Percentiles rank a stretch among this genome's conserved stretches.
Evolutionary conservation across 2,113 vertebrate genomes (phyloP).

Genomic region (Nerophis lumbriciformis): DNA sequence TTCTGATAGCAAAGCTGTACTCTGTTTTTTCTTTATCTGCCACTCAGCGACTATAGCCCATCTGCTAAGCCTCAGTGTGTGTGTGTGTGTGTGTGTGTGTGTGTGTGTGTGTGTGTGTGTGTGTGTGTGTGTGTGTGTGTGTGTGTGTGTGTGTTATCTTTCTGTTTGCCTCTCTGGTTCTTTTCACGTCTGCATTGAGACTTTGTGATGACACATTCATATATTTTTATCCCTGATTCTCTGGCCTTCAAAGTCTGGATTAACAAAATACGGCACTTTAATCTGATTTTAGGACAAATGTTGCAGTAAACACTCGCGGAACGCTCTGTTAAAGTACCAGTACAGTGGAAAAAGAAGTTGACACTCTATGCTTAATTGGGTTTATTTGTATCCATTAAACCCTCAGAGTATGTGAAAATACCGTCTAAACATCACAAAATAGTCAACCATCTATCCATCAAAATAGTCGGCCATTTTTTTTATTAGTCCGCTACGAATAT

Average conservation of each 20-base stretch:
- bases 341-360: too few relatives aligned
- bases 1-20: conserved; percentile 50
- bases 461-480: too few relatives aligned
- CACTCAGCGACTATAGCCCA: conserved; percentile 51
- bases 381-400: too few relatives aligned
- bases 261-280: too few relatives aligned
- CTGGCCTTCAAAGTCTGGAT: not conserved
- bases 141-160: conserved; percentile 22
- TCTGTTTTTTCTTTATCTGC: conserved; percentile 56
- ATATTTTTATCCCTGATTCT: not conserved
- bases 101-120: conserved; percentile 8
- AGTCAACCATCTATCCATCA: too few relatives aligned
- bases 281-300: too few relatives aligned
- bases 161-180: conserved; percentile 17
- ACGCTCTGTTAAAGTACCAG: too few relatives aligned
- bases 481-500: too few relatives aligned
- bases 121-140: conserved; percentile 6
- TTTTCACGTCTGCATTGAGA: conserved; percentile 6
- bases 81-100: conserved; percentile 1
- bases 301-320: too few relatives aligned
- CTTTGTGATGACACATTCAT: conserved; percentile 20
- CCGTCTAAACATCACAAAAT: too few relatives aligned
- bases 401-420: too few relatives aligned
- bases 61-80: conserved; percentile 48
- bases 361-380: too few relatives aligned